These are phyloP conservation scores for Nipponia nippon DNA, from an alignment of 2,113 vertebrate species.

Conservation along the genomic window DNA sequence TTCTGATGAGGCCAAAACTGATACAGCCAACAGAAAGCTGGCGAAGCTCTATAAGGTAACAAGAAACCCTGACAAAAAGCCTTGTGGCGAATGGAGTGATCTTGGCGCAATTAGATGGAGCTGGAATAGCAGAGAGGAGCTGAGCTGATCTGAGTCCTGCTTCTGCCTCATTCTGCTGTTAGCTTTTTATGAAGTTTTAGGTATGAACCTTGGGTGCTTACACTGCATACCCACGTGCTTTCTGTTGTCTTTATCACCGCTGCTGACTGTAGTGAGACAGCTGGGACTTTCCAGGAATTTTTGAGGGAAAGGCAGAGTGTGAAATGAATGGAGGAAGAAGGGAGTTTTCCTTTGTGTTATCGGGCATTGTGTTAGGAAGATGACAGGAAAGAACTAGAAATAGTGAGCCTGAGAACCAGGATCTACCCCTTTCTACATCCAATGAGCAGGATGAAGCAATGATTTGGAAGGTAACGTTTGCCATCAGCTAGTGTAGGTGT, in stretches of 20 bases:
- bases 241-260: not conserved
- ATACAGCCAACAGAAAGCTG: constrained; percentile 86
- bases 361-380: not conserved
- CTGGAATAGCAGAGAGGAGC: not conserved
- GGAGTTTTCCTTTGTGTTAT: not conserved
- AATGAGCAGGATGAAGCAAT: not conserved
- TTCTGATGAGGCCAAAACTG: constrained; percentile 79
- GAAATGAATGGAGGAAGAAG: not conserved
- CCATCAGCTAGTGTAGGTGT: not conserved
- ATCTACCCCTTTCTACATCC: not conserved
- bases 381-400: not conserved
- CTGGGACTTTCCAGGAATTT: not conserved
- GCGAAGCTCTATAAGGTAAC: constrained; percentile 96
- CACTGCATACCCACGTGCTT: not conserved
- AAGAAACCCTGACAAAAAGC: not conserved
- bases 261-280: not conserved
- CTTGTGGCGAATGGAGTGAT: not conserved
- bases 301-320: not conserved
- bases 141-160: not conserved
- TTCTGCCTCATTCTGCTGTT: not conserved
- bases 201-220: not conserved
- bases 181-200: not conserved
- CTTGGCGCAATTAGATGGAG: not conserved
- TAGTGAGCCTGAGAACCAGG: not conserved
- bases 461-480: not conserved